These are phyloP conservation scores for Petrolisthes manimaculis DNA, from an alignment of 2,888 invertebrate genomes.

Conservation along the genomic window DNA sequence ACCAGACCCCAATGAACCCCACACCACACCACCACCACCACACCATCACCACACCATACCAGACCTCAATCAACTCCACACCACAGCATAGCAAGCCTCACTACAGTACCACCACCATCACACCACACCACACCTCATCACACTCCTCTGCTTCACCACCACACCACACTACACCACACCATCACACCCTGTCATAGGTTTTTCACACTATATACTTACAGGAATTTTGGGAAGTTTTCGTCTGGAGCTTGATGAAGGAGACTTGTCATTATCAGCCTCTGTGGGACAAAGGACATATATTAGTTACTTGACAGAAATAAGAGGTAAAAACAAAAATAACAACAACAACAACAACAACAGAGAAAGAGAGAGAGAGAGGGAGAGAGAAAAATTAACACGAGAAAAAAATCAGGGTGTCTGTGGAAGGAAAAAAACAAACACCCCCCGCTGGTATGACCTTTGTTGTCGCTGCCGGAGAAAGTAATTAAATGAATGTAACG, in stretches of 20 bases:
- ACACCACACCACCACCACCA: not conserved
- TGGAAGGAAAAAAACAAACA: not conserved
- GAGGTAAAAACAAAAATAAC: not conserved
- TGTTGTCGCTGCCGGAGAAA: too few species aligned
- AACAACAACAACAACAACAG: not conserved
- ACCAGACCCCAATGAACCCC: not conserved
- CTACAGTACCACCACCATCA: too few species aligned
- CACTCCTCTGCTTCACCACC: too few species aligned
- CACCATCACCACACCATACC: not conserved
- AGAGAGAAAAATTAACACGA: slow-evolving; percentile 22
- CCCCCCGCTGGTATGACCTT: too few species aligned
- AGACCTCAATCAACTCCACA: not conserved
- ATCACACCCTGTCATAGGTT: too few species aligned
- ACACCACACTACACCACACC: too few species aligned
- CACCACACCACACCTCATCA: too few species aligned
- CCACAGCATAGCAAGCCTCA: too few species aligned
- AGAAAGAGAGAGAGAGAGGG: slow-evolving; percentile 14
- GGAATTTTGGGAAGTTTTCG: slow-evolving; percentile 32
- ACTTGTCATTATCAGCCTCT: slow-evolving; percentile 25
- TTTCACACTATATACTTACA: not conserved
- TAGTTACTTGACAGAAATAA: not conserved
- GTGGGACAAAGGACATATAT: not conserved
- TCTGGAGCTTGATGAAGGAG: slow-evolving; percentile 3
- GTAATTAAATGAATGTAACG: too few species aligned
- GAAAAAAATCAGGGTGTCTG: not conserved